Evolutionary conservation across 2,797 vertebrate genomes (phyloP).

Genomic region (Hylomyscus alleni): DNA sequence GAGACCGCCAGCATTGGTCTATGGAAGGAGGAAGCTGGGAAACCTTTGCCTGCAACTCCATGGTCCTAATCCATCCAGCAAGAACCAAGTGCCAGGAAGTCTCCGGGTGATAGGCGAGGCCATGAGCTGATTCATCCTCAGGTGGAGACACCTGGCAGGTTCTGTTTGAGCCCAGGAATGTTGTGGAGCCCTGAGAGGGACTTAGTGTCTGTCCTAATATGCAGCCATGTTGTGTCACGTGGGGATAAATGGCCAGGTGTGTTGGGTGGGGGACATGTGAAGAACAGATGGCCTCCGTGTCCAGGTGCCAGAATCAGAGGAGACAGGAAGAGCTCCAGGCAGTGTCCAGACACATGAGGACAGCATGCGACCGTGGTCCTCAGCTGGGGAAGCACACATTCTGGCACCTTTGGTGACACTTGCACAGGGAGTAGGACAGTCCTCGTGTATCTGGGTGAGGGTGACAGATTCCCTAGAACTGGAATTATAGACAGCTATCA

Average conservation of each 20-base stretch:
- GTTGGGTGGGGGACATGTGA: neutral
- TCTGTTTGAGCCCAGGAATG: neutral
- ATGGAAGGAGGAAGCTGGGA: neutral
- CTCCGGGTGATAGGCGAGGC: neutral
- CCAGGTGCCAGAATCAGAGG: neutral
- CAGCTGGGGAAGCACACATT: neutral
- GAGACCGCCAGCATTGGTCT: neutral
- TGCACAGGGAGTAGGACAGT: neutral
- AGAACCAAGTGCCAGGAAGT: neutral
- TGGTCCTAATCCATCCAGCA: neutral
- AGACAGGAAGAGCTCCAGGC: neutral
- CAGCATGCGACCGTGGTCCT: neutral
- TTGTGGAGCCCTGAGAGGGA: neutral
- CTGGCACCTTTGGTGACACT: neutral
- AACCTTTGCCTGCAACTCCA: neutral
- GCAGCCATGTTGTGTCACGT: neutral
- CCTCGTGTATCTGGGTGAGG: neutral
- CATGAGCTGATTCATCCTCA: neutral
- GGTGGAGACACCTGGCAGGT: neutral
- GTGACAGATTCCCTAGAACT: neutral
- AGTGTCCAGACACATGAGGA: neutral
- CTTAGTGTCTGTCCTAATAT: neutral
- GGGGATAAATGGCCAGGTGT: neutral
- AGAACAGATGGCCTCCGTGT: neutral
- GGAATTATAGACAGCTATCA: neutral